A percentile compares a stretch with the other conserved stretches of the same genome.
Conservation (phyloP, 2,888 invertebrate species). For the Spisula subtruncata region DNA sequence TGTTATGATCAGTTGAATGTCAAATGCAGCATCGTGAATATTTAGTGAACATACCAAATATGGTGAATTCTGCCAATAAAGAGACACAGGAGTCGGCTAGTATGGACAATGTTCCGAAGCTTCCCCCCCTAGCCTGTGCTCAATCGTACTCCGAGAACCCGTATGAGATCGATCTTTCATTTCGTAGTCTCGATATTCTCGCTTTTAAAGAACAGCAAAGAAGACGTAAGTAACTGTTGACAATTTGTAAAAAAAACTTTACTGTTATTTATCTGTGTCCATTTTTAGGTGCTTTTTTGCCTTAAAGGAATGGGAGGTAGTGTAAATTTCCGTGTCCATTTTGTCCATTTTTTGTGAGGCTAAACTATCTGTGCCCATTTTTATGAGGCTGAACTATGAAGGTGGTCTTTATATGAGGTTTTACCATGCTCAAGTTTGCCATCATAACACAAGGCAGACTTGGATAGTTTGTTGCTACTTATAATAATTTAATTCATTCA, state of each 20-base stretch:
- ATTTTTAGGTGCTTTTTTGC: too few species aligned
- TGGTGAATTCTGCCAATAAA: constrained; percentile 62
- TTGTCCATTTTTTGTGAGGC: too few species aligned
- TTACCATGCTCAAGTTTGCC: too few species aligned
- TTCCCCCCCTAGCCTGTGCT: constrained; percentile 63
- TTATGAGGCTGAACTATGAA: too few species aligned
- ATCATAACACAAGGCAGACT: too few species aligned
- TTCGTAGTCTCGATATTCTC: constrained; percentile 71
- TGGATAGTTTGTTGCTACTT: too few species aligned
- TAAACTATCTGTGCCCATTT: too few species aligned
- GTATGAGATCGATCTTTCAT: constrained; percentile 77
- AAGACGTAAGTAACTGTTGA: constrained; percentile 56
- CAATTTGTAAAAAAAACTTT: too few species aligned
- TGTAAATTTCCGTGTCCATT: neutral
- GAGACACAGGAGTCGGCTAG: constrained; percentile 37
- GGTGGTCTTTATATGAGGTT: too few species aligned
- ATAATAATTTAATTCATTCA: too few species aligned
- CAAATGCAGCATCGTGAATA: constrained; percentile 24
- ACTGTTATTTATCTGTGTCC: too few species aligned
- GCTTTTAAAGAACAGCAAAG: constrained; percentile 62
- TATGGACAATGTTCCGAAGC: constrained; percentile 65
- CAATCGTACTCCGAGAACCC: constrained; percentile 70
- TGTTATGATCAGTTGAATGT: neutral
- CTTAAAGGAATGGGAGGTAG: too few species aligned
- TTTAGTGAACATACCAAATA: constrained; percentile 29